These are phyloP conservation scores for Hemiprocne comata DNA, from an alignment of 2,113 vertebrate genomes.

Conservation along the genomic window DNA sequence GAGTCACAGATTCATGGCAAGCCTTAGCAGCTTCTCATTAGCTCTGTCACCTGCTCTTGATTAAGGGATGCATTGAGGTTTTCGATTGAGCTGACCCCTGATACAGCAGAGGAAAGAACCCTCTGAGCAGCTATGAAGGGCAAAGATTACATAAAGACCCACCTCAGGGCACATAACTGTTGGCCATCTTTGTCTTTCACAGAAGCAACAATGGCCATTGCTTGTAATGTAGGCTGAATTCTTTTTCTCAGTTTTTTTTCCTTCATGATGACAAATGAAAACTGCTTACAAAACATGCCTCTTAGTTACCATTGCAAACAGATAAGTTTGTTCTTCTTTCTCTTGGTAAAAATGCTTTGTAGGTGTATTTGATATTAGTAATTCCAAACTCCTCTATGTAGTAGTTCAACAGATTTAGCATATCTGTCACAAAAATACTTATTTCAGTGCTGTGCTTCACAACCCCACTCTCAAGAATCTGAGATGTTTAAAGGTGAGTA, in stretches of 20 bases:
- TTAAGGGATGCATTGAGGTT: background rate
- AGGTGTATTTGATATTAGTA: background rate
- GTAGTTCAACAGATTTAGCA: background rate
- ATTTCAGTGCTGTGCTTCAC: background rate
- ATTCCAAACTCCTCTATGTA: background rate
- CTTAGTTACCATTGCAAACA: background rate
- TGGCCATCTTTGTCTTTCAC: background rate
- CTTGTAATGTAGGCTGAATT: background rate
- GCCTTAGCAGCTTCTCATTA: background rate
- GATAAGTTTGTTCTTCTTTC: background rate
- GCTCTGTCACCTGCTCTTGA: background rate
- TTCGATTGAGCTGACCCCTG: background rate
- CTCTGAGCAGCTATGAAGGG: background rate
- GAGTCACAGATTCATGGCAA: background rate
- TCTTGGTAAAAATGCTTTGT: background rate
- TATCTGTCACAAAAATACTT: background rate
- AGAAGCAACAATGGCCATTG: background rate
- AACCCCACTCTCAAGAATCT: background rate
- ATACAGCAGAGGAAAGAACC: background rate
- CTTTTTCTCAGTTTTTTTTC: background rate
- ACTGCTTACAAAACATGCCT: background rate
- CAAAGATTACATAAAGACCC: background rate
- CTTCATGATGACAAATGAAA: background rate
- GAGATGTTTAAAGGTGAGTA: background rate
- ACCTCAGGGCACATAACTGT: background rate